Conservation (phyloP, 2,797 vertebrate genomes). For the Anguilla anguilla region DNA sequence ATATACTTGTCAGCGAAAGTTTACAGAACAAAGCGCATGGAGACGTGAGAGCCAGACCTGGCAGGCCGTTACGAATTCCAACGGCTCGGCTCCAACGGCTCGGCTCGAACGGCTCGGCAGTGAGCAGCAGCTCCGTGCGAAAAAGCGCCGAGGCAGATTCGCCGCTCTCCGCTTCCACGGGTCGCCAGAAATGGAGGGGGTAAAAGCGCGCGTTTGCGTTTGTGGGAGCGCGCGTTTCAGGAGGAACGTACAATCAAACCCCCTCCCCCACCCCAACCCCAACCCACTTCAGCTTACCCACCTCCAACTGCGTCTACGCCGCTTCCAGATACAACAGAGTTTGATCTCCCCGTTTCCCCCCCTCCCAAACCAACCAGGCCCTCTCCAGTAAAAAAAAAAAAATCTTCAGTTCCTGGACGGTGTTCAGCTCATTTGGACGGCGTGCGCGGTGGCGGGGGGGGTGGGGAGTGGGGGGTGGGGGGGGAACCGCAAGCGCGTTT, state of each 20-base stretch:
- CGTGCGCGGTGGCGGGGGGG: constrained; percentile 36
- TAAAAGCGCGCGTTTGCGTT: background rate
- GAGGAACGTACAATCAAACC: background rate
- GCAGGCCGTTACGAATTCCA: constrained; percentile 65
- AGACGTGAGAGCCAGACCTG: constrained; percentile 48
- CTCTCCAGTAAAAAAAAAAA: constrained; percentile 47
- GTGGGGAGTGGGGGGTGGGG: no score
- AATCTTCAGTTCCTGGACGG: constrained; percentile 82
- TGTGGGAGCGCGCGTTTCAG: background rate
- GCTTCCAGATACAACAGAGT: constrained; percentile 1
- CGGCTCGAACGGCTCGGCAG: constrained; percentile 63
- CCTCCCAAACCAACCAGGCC: constrained; percentile 15
- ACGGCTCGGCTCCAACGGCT: constrained; percentile 57
- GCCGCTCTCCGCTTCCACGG: constrained; percentile 45
- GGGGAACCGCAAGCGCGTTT: constrained; percentile 88
- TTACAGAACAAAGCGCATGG: background rate
- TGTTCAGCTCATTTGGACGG: constrained; percentile 90
- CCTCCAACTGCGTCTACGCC: constrained; percentile 11
- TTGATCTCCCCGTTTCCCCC: constrained; percentile 26
- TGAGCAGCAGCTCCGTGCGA: constrained; percentile 57
- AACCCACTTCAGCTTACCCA: constrained; percentile 20
- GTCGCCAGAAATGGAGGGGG: constrained; percentile 44
- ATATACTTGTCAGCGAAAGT: background rate
- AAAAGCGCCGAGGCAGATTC: constrained; percentile 59
- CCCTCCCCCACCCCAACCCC: background rate